These are phyloP conservation scores for Drosophila seclusa DNA, from an alignment of 2,888 invertebrate species.

Conservation along the genomic window DNA sequence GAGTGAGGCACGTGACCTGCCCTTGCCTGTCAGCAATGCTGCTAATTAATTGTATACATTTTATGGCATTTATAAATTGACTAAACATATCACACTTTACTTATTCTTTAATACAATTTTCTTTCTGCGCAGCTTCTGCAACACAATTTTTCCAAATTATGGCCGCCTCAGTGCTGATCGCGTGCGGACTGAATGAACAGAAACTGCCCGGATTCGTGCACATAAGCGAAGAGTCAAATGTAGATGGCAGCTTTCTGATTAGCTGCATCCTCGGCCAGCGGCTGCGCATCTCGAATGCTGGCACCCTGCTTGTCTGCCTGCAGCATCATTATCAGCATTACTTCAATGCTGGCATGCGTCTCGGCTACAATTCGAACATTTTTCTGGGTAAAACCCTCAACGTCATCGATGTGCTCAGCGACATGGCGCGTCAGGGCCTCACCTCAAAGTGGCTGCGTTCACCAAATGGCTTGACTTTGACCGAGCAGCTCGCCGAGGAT, in stretches of 20 bases:
- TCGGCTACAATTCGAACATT: conserved; percentile 89
- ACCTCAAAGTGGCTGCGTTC: conserved; percentile 76
- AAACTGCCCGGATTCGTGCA: conserved; percentile 87
- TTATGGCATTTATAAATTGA: conserved; percentile 72
- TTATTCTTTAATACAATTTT: conserved; percentile 16
- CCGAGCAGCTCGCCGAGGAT: conserved; percentile 76
- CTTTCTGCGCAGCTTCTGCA: conserved; percentile 31
- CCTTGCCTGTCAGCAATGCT: conserved; percentile 23
- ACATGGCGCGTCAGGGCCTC: conserved; percentile 84
- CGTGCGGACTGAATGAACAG: conserved; percentile 88
- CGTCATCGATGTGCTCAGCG: conserved; percentile 86
- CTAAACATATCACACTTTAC: conserved; percentile 39
- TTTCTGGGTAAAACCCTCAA: conserved; percentile 85
- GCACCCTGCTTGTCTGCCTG: conserved; percentile 88
- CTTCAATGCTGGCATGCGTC: conserved; percentile 90
- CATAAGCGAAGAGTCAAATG: conserved; percentile 89
- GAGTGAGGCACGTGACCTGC: conserved; percentile 60
- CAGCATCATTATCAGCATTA: conserved; percentile 91
- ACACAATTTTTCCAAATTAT: conserved; percentile 83
- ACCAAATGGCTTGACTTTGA: conserved; percentile 79
- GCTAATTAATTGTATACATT: conserved; percentile 69
- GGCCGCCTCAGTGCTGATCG: conserved; percentile 88
- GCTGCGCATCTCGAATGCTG: conserved; percentile 86
- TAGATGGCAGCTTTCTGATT: conserved; percentile 90
- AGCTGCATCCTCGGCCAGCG: conserved; percentile 89